Evolutionary conservation across 2,888 invertebrate species (phyloP), one percentile per base, ranked within the genome.

Genomic region (Phania funesta): DNA sequence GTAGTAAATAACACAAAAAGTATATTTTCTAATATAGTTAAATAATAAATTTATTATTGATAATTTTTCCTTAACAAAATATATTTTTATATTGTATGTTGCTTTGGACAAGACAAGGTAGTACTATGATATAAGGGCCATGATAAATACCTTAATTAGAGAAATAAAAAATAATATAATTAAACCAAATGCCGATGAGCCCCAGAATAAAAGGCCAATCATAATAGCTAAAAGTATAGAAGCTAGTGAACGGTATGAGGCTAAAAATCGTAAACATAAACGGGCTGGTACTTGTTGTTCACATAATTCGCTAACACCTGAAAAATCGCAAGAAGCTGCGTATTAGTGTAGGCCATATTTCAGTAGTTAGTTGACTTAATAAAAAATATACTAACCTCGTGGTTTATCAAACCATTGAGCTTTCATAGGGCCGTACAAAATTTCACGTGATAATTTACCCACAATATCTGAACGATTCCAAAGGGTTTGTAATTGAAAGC

Each of bases 401-500:
- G 87, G 86, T 85, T 90, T 91, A 64, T 90, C 91, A 64, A 91
- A 91, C 88, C 89, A 89, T 60, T 90, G 87, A 3, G 89, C 87
- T 8, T 87, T 90, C 86, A 90, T 90, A 22, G 91, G 91, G 13
- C 88, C 86, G n/a, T 84, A 85, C 0, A 91, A 73, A 6, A 91
- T 56, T 80, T 89, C 90, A 9, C 89, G 86, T 5, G 87, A 64
- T 3, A 91, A 11, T 86, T 88, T 90, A 9, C 91, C 91, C 70
- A 85, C 85, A 54, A 89, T 85, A 82, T 90, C 90, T 2, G 84
- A 77, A 1, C 90, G 87, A 20, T 93, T 92, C 92, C 96, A 98
- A 3, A 93, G 87, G 35, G 91, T 91, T 78, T 92, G 91, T 83
- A 97, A 93, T 84, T 94, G 93, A 7, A 92, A 90, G 13, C 93